Evolutionary conservation across 2,888 invertebrate genomes (phyloP), one percentile per base, ranked within the genome.

Genomic region (Leptinotarsa rubiginosa): DNA sequence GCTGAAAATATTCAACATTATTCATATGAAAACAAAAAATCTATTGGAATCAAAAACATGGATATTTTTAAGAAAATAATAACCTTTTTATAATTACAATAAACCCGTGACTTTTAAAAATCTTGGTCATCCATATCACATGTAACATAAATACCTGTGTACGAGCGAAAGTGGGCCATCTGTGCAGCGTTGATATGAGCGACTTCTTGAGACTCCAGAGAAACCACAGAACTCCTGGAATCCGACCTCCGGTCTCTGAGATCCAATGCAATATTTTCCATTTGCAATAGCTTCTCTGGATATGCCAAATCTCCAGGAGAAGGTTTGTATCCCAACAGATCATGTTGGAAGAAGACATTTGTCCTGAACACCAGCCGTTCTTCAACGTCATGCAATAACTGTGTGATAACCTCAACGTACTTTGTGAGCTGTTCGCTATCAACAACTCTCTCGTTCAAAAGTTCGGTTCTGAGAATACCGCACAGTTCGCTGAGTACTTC

Each of bases 401-500:
- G 96, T 70, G 92, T 90, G 41, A 95, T 94, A 13, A 94, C 91
- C 70, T 89, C 90, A 0, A 95, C 94, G 86, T 97, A 94, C 25
- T 96, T 94, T 70, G 90, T 88, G 54, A 97, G 89, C 4, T 94
- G 92, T 74, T 91, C 78, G 93, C 95, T 92, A 85, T 95, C 95
- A 81, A 94, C 93, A 78, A 93, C 93, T 20, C 96, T 95, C 84
- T 97, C 97, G 84, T 96, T 96, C 13, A 97, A 89, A 91, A 98
- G 96, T 89, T 98, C 97, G 70, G 94, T 92, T 77, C 96, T 91
- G 54, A 99, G 88, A 81, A 99, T 98, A 59, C 96, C 95, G 86
- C 99, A 99, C 68, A 99, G 92, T 88, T 99, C 99, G 0, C 98
- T 96, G 31, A 99, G 89, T 0, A 99, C 98, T 90, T 99, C 99